Evolutionary conservation across 1,140 invertebrate genomes (phyloP).

Genomic region (Drosophila repletoides): DNA sequence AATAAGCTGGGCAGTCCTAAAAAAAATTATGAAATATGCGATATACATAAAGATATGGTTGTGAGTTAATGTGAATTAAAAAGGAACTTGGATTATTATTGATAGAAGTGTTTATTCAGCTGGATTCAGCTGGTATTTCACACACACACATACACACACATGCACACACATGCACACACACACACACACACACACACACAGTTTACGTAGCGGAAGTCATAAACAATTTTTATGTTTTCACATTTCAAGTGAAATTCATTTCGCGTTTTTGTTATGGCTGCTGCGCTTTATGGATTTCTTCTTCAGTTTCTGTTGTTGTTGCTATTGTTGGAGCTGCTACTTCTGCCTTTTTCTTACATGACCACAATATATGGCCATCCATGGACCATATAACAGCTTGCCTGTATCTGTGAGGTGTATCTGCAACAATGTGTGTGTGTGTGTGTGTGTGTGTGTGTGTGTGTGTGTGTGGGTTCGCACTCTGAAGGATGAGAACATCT

Average conservation of each 20-base stretch:
- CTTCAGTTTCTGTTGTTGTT: slow-evolving; percentile 38
- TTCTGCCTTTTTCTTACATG: slow-evolving; percentile 57
- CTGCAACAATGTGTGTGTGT: slow-evolving; percentile 1
- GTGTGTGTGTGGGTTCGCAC: not conserved
- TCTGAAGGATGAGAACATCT: slow-evolving; percentile 2
- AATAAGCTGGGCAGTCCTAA: too few species aligned
- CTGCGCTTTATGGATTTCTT: slow-evolving; percentile 78
- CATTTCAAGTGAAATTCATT: slow-evolving; percentile 81
- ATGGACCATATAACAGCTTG: slow-evolving; percentile 31
- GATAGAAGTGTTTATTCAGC: not conserved
- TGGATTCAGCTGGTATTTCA: slow-evolving; percentile 21
- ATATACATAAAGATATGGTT: too few species aligned
- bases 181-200: slow-evolving; percentile 41
- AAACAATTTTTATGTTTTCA: slow-evolving; percentile 81
- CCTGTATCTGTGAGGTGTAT: slow-evolving; percentile 4
- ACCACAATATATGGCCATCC: slow-evolving; percentile 53
- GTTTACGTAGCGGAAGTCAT: slow-evolving; percentile 76
- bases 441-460: not conserved
- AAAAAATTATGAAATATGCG: too few species aligned
- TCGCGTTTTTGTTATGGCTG: slow-evolving; percentile 78
- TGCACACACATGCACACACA: not conserved
- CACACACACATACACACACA: not conserved
- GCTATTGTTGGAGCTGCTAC: slow-evolving; percentile 33
- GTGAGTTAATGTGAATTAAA: too few species aligned
- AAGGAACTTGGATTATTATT: too few species aligned